Evolutionary conservation across 2,888 invertebrate species (phyloP), one percentile per base, ranked within the genome.

Genomic region (Mesorhabditis belari): DNA sequence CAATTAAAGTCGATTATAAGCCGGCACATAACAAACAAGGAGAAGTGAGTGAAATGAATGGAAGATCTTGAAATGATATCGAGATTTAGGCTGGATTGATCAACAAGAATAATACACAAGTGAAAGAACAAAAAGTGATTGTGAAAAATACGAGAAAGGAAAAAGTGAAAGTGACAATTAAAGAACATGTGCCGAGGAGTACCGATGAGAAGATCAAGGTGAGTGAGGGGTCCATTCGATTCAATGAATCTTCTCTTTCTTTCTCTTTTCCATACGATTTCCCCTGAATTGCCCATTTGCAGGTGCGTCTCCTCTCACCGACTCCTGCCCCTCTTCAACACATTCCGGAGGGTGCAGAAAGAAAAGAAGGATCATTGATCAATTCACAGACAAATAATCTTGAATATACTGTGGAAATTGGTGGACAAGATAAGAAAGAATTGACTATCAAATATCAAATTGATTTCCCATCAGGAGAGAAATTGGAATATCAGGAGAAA

Each of bases 1-100:
- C 81, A 12, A 75, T 83, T 27, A 75, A 79, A 60, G 75, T 83
- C 4, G 75, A 69, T 17, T 83, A 82, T 73, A 77, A 81, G 60
- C 81, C 83, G n/a, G 74, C 78, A 50, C 76, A 77, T 60, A 81
- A 82, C 65, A 80, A 75, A 63, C 76, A 75, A n/a, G 80, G 81
- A 49, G 70, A 74, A 66, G 73, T 69, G 44, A 24, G 25, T 27
- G 12, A 24, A 24, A 35, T 35, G n/a, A 1, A 35, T 1, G 23
- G 12, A 28, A n/a, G n/a, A n/a, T n/a, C n/a, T n/a, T n/a, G n/a
- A n/a, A n/a, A n/a, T n/a, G n/a, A n/a, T n/a, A n/a, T n/a, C n/a
- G n/a, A n/a, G 17, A 54, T 63, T 49, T 53, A 67, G 64, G 57
- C 60, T n/a, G 73, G 73, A 51, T 49, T 67, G 24, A 67, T 74